Evolutionary conservation across 2,888 invertebrate genomes (phyloP).

Genomic region (Portevinia maculata): DNA sequence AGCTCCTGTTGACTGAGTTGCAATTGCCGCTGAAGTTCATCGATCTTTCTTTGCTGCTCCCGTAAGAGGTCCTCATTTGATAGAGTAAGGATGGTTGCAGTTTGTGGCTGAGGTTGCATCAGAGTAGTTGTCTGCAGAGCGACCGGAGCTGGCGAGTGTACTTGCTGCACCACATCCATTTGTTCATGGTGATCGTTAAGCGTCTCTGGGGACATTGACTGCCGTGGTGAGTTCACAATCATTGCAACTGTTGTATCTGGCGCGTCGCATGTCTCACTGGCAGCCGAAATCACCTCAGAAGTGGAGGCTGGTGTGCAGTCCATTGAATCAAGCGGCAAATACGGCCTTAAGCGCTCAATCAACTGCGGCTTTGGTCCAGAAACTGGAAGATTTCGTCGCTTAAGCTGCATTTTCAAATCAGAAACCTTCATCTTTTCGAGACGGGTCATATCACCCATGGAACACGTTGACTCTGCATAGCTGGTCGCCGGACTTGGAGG

Average conservation of each 20-base stretch:
- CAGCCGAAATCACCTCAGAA: conserved; percentile 78
- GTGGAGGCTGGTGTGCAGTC: conserved; percentile 82
- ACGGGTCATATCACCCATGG: conserved; percentile 84
- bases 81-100: conserved; percentile 81
- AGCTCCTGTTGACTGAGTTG: conserved; percentile 90
- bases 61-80: conserved; percentile 89
- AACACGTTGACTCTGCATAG: conserved; percentile 79
- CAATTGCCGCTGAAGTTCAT: conserved; percentile 92
- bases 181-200: conserved; percentile 79
- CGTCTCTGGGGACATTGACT: conserved; percentile 76
- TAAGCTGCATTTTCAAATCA: conserved; percentile 96
- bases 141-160: conserved; percentile 80
- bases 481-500: conserved; percentile 82
- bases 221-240: conserved; percentile 79
- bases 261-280: conserved; percentile 78
- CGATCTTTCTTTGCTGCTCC: conserved; percentile 93
- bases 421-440: conserved; percentile 98
- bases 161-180: conserved; percentile 82
- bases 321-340: conserved; percentile 83
- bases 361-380: conserved; percentile 98
- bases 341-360: conserved; percentile 94
- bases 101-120: conserved; percentile 79
- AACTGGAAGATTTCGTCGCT: conserved; percentile 95
- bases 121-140: conserved; percentile 78
- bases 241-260: conserved; percentile 77